phyloP scores from a whole-genome alignment of 2,797 vertebrate species.

The Picus viridis region DNA sequence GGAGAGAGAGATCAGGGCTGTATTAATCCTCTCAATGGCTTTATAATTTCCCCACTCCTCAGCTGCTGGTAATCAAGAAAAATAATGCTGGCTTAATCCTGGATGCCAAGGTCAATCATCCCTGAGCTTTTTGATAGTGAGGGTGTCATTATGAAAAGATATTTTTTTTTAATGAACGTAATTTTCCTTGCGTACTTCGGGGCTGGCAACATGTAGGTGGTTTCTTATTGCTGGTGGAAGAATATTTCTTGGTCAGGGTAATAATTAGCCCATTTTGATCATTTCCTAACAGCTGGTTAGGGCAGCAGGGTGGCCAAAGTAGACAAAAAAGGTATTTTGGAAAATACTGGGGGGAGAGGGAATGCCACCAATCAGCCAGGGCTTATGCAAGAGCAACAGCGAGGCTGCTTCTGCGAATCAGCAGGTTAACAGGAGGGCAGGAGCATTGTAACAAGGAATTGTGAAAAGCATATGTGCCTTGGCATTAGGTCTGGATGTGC shows the following conservation, averaged over 20 bases:
- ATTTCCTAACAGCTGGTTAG: conserved; percentile 29
- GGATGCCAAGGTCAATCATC: conserved; percentile 73
- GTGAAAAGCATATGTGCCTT: fast-evolving
- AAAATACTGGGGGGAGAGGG: neutral
- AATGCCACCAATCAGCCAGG: neutral
- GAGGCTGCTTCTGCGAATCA: neutral
- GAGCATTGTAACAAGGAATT: neutral
- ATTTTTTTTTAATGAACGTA: conserved; percentile 51
- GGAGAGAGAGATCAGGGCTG: conserved; percentile 75
- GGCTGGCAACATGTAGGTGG: neutral
- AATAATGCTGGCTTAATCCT: conserved; percentile 76
- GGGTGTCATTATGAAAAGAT: conserved; percentile 56
- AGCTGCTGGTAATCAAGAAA: conserved; percentile 78
- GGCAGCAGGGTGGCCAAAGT: neutral
- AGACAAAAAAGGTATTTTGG: neutral
- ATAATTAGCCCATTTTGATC: conserved; percentile 14
- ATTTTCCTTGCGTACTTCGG: neutral
- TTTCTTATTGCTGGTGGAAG: conserved; percentile 17
- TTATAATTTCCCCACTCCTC: conserved; percentile 79
- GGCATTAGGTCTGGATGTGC: neutral
- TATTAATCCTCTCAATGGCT: conserved; percentile 82
- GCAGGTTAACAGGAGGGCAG: neutral
- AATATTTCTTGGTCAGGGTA: conserved; percentile 29
- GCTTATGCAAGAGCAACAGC: neutral
- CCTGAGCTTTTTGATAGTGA: conserved; percentile 61